Base-by-base conservation (phyloP, 2,113 vertebrate genomes). In the Chaetodon auriga region DNA sequence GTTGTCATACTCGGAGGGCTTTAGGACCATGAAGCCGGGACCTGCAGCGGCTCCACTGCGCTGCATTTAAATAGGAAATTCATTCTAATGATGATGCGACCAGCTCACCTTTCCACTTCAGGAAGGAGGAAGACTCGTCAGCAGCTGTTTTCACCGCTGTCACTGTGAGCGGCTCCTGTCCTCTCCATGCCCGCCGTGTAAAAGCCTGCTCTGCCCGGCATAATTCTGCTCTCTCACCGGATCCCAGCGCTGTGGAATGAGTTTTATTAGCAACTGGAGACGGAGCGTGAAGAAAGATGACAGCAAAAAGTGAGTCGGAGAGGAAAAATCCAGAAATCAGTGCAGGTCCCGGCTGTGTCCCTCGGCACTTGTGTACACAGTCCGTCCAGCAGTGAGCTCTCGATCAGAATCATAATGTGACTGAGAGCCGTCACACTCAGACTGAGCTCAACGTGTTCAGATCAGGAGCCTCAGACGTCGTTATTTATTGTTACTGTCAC, bases 181-280 rank as follows among this genome's bases (percentile, higher is more conserved):
- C 30, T 1, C 41, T 79, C 48, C 21, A 51, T 35, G 51, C 7
- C 25, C 83, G 83, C 12, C 23, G 16, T 45, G 43, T 45, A 45
- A 11, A 45, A 11, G 10, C 8, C 43, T 12, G 43, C 51, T 45
- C 30, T 53, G 53, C 45, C 45, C 46, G 65, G 75, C 64, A 65
- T 57, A 63, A 82, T 41, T 69, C 75, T 57, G 69, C 84, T 35
- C 35, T 48, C 30, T 74, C 30, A 46, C 68, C n/a, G 55, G 58
- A 69, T 49, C 75, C 30, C 51, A 36, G n/a, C 5, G 66, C 72
- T n/a, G 89, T 87, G 93, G 92, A 51, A 96, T 96, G 95, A 96
- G 94, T 94, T 95, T 96, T 79, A 88, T 94, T 1, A 84, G 25
- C 49, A 87, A 64, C 66, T 93, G 82, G 91, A 94, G 82, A 85